Percentiles rank a stretch among this genome's conserved stretches.
Evolutionary conservation across 2,888 invertebrate genomes (phyloP).

Genomic region (Temnothorax unifasciatus): DNA sequence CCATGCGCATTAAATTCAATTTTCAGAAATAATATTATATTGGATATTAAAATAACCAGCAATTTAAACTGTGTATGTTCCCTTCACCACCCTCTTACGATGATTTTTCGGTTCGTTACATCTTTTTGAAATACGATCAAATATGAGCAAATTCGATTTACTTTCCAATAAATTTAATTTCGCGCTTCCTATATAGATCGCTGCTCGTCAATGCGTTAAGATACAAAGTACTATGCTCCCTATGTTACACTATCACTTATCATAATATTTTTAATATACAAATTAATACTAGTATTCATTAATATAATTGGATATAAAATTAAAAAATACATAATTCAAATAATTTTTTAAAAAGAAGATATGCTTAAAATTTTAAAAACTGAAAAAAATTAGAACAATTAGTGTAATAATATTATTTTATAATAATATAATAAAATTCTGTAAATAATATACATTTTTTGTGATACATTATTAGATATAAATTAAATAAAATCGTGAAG

Average conservation of each 20-base stretch:
- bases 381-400: neutral
- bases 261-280: neutral
- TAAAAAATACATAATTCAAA: neutral
- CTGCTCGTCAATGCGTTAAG: slow-evolving; percentile 39
- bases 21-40: neutral
- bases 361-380: neutral
- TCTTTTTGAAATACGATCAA: slow-evolving; percentile 75
- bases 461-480: neutral
- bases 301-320: neutral
- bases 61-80: neutral
- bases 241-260: neutral
- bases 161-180: slow-evolving; percentile 84
- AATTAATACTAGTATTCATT: neutral
- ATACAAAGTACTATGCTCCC: neutral
- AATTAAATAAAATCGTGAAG: neutral
- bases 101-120: slow-evolving; percentile 84
- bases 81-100: neutral
- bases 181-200: slow-evolving; percentile 70
- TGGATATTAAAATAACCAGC: neutral
- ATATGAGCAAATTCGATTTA: slow-evolving; percentile 81
- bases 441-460: neutral
- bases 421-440: neutral
- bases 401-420: neutral
- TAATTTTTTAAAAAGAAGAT: neutral
- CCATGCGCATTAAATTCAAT: neutral